These are phyloP conservation scores for Linurgus olivaceus DNA, from an alignment of 2,797 vertebrate genomes.

Conservation along the genomic window DNA sequence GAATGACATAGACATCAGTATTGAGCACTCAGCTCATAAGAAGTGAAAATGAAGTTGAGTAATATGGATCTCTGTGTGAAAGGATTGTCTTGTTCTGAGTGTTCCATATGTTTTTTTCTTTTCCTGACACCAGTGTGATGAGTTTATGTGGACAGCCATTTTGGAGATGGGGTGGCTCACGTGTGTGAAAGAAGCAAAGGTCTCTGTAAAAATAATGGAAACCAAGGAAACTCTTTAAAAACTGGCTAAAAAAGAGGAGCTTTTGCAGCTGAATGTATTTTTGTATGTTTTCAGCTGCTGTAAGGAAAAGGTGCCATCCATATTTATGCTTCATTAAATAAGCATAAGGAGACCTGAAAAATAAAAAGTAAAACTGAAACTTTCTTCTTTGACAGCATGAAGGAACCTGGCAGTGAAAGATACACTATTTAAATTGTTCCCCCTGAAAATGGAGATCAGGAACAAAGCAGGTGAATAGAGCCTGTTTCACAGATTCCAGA, in stretches of 20 bases:
- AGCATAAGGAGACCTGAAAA: neutral
- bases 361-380: neutral
- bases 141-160: neutral
- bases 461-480: neutral
- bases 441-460: neutral
- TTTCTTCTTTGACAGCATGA: neutral
- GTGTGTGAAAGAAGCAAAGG: neutral
- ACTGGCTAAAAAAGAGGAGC: neutral
- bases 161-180: neutral
- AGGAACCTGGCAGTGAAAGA: neutral
- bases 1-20: neutral
- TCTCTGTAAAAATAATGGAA: slow-evolving; percentile 34
- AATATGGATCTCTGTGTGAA: neutral
- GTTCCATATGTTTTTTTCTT: neutral
- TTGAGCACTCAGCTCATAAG: rapidly evolving
- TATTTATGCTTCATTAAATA: slow-evolving; percentile 47
- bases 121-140: neutral
- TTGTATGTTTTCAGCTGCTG: neutral
- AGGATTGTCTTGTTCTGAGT: neutral
- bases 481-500: neutral
- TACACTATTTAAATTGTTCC: neutral
- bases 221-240: slow-evolving; percentile 9
- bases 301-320: neutral
- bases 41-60: neutral
- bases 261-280: slow-evolving; percentile 44